A percentile compares a stretch with the other conserved stretches of the same genome.
Conservation (phyloP, 2,888 invertebrate genomes). For the Drosophila aldrichi region DNA sequence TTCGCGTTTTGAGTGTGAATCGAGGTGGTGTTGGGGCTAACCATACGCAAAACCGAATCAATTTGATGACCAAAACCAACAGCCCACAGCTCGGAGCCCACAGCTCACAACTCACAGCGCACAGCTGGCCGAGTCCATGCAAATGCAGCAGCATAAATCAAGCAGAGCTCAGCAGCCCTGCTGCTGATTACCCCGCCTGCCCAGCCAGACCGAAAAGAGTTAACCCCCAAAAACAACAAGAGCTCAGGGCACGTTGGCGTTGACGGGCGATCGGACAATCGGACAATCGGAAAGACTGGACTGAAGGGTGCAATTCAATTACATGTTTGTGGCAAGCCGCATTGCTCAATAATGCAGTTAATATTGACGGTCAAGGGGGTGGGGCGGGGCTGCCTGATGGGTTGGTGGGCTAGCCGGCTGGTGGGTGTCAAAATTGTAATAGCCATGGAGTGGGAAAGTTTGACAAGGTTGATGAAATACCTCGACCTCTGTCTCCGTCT, state of each 20-base stretch:
- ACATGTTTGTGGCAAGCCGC: constrained; percentile 80
- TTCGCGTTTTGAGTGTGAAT: constrained; percentile 16
- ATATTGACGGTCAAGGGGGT: constrained; percentile 63
- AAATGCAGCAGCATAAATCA: constrained; percentile 50
- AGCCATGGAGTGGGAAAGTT: constrained; percentile 37
- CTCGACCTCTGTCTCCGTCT: constrained; percentile 1
- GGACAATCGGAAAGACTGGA: constrained; percentile 43
- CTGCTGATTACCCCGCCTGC: constrained; percentile 10
- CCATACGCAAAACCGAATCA: constrained; percentile 36
- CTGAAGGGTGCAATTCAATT: constrained; percentile 77
- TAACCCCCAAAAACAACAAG: constrained; percentile 47
- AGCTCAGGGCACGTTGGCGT: constrained; percentile 32
- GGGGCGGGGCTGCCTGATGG: constrained; percentile 2
- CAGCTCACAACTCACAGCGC: background rate
- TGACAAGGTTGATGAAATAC: constrained; percentile 61
- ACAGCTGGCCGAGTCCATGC: constrained; percentile 10
- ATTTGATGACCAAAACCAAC: constrained; percentile 22
- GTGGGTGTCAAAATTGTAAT: constrained; percentile 2
- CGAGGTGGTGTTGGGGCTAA: constrained; percentile 1
- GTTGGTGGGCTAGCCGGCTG: background rate
- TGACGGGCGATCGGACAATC: constrained; percentile 46
- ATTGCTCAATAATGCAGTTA: constrained; percentile 80
- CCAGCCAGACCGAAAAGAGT: constrained; percentile 31
- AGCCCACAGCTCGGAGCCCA: constrained; percentile 3
- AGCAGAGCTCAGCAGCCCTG: constrained; percentile 26